Evolutionary conservation across 2,888 invertebrate genomes (phyloP), one percentile per base, ranked within the genome.

Genomic region (Netelia inedita): DNA sequence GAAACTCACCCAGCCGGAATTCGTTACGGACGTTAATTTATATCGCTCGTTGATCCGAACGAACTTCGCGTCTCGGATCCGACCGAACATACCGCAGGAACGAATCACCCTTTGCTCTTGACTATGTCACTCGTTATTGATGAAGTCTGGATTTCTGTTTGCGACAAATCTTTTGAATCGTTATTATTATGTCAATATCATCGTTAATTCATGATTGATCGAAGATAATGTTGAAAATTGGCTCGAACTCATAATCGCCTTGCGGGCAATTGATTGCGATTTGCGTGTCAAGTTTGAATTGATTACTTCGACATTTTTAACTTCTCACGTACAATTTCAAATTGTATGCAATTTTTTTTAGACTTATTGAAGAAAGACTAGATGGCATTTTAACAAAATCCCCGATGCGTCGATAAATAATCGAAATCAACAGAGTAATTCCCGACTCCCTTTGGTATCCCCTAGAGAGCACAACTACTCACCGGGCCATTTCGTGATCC

Each of bases 21-120:
- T 73, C 72, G 59, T 55, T 76, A 46, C 68, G 59, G 55, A 41
- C 75, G 69, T 86, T 86, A 83, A 88, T 87, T 86, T 86, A 88
- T 89, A 84, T 84, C 81, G 71, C 66, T 81, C 72, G 72, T 73
- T 81, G 78, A 83, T 79, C 74, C 83, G 28, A 59, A 53, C 79
- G 61, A 80, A 55, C 43, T 10, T 35, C 59, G 6, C 21, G 14
- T 66, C 41, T 19, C 3, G 50, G 14, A n/a, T 28, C 59, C 63
- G 43, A 68, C 28, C 21, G 46, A 57, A 78, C 35, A 21, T 21
- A 53, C 71, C n/a, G 11, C 43, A 35, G n/a, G 35, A 73, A 79
- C 79, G 79, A 73, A 72, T 59, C 23, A 61, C 21, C 72, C 59
- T 57, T 35, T 46, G 59, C 14, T 61, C 59, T 43, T 61, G 14